Evolutionary conservation across 2,113 vertebrate species (phyloP).

Genomic region (Scalopus aquaticus): DNA sequence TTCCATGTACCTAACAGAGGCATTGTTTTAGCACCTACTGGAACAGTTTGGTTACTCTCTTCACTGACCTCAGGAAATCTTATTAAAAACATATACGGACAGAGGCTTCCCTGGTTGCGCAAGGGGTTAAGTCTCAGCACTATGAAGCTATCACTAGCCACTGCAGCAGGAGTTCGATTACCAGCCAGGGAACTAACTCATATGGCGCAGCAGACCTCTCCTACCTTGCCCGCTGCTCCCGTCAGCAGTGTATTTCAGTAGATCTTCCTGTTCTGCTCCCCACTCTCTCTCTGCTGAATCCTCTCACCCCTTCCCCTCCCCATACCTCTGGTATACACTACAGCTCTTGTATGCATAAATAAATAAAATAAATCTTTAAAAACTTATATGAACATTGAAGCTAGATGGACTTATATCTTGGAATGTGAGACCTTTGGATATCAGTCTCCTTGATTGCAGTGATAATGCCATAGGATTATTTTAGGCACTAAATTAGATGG

Average conservation of each 20-base stretch:
- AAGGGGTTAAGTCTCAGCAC: too few species aligned
- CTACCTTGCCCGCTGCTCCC: too few species aligned
- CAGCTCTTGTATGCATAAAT: too few species aligned
- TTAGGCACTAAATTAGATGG: neutral
- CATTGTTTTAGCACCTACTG: neutral
- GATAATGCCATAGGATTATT: neutral
- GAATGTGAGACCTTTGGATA: neutral
- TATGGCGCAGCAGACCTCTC: too few species aligned
- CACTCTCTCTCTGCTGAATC: too few species aligned
- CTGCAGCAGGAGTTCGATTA: too few species aligned
- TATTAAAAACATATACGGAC: neutral
- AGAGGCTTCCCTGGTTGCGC: neutral
- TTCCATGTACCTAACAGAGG: neutral
- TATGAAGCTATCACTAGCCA: too few species aligned
- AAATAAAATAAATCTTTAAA: neutral
- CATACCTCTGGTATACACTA: too few species aligned
- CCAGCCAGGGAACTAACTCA: too few species aligned
- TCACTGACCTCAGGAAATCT: constrained; percentile 9
- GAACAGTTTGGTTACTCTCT: neutral
- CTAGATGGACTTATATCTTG: neutral
- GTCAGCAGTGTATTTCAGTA: too few species aligned
- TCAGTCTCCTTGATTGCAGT: neutral
- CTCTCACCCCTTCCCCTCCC: too few species aligned
- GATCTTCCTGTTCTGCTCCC: too few species aligned
- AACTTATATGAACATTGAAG: neutral